Evolutionary conservation across 2,113 vertebrate genomes (phyloP), one percentile per base, ranked within the genome.

Genomic region (Myrmecobius fasciatus): DNA sequence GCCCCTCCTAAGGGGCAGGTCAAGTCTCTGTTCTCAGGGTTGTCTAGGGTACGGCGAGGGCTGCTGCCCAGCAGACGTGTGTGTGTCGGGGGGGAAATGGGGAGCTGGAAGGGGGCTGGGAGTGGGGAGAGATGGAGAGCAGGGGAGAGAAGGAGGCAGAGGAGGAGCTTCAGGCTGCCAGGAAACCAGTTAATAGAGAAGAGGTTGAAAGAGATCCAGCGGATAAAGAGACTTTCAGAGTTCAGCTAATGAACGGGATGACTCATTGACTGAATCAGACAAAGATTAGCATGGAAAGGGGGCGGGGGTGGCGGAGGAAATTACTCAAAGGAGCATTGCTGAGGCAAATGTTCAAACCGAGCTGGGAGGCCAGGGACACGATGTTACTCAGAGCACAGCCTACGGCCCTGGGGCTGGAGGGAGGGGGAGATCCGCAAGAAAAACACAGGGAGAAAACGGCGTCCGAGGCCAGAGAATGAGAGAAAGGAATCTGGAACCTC

Each of bases 251-350:
- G 98, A 98, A 97, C 43, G 94, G 95, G 97, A 97, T 98, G 98
- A 98, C 95, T 98, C 98, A 98, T 54, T 52, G 96, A 96, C 98
- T 98, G 98, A 97, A 98, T 98, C 95, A 98, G 98, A 98, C 91
- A 95, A 98, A 98, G 97, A 96, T 88, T 96, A 98, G 98, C 96
- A 95, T 94, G 96, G 90, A 94, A 98, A 98, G 98, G 67, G 91
- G 95, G 92, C 97, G 97, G 97, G 93, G 7, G 92, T 94, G 92
- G 90, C 96, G 97, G 98, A 97, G 46, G 92, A 97, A 97, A 67
- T 56, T 93, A 91, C 96, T 97, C 97, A 94, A n/a, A 98, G 97
- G 94, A 98, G 97, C 46, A 1, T 95, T 56, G 92, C 60, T 47
- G 95, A 97, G 92, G 94, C 67, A n/a, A 95, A 51, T 90, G 96